Evolutionary conservation across 2,888 invertebrate genomes (phyloP), one percentile per base, ranked within the genome.

Genomic region (Cordylochernes scorpioides): DNA sequence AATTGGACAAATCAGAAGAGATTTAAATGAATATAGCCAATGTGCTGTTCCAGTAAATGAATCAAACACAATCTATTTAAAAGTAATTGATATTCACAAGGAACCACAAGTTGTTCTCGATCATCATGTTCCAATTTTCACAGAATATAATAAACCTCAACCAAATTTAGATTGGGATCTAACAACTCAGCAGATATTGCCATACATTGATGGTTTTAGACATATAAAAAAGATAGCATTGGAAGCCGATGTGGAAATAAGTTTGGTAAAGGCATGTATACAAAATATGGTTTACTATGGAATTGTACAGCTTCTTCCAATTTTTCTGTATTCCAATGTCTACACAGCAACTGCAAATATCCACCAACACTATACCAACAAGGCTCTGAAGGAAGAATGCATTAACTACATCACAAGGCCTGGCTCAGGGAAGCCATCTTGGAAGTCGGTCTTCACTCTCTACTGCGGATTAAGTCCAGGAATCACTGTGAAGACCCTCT

Each of bases 191-290:
- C 22, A 70, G 68, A 65, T 71, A 34, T 55, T 80, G 15, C 77
- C 80, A 0, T 73, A 71, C 46, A 77, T 91, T 28, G 75, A 88
- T 53, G 86, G 88, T 1, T 75, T 74, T 46, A 78, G 82, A 53
- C 84, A 88, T 51, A 68, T 88, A 4, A 68, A 75, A 0, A 71
- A 75, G 45, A 84, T 91, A 38, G 74, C 86, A 0, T 65, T 68
- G 0, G 71, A 80, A 46, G 73, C 84, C 0, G 80, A 84, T 46
- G 82, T 91, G 1, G 86, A 88, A 50, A 75, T 74, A 40, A 77
- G 78, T 50, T 60, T 88, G 17, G 88, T 88, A 1, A 88, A 88
- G 53, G 74, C 80, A 1, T 84, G 84, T 51, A 67, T 88, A 32
- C 84, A 84, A 51, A 88, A 88, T 56, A 60, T 88, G 39, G 66